Percentiles rank a stretch among this genome's conserved stretches.
Evolutionary conservation across 2,113 vertebrate genomes (phyloP).

Genomic region (Mesoclemmys tuberculata): DNA sequence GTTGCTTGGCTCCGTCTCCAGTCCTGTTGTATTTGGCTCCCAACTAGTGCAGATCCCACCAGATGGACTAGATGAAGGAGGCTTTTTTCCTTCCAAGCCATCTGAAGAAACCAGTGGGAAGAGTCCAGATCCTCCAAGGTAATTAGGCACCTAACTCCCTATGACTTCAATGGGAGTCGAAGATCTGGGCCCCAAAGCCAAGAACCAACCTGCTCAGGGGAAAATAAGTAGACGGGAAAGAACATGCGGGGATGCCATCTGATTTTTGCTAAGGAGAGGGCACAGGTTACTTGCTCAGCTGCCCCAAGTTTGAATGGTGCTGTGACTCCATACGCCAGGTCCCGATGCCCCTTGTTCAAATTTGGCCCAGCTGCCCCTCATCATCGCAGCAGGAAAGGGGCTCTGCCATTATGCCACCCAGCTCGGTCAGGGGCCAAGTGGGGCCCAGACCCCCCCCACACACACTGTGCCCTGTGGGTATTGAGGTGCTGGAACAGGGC

Average conservation of each 20-base stretch:
- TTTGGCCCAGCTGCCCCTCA: too few species aligned
- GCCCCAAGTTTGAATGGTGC: not conserved
- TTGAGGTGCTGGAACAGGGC: not conserved
- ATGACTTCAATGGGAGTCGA: not conserved
- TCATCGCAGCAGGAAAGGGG: not conserved
- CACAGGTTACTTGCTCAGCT: not conserved
- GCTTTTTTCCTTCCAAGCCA: not conserved
- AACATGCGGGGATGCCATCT: not conserved
- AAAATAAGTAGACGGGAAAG: not conserved
- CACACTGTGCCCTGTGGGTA: not conserved
- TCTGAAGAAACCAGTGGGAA: not conserved
- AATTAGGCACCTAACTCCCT: not conserved
- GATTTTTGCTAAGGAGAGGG: not conserved
- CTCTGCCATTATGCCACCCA: not conserved
- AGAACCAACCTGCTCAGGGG: not conserved
- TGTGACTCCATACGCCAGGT: not conserved
- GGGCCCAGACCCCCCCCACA: too few species aligned
- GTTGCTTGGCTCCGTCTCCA: not conserved
- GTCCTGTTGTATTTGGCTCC: not conserved
- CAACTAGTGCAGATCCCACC: not conserved
- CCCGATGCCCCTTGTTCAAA: not conserved
- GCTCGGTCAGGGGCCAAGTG: not conserved
- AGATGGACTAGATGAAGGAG: not conserved
- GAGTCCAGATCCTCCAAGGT: not conserved
- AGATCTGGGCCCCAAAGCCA: too few species aligned